These are phyloP conservation scores for Cotesia chilonis DNA, from an alignment of 1,140 invertebrate genomes.

Conservation along the genomic window DNA sequence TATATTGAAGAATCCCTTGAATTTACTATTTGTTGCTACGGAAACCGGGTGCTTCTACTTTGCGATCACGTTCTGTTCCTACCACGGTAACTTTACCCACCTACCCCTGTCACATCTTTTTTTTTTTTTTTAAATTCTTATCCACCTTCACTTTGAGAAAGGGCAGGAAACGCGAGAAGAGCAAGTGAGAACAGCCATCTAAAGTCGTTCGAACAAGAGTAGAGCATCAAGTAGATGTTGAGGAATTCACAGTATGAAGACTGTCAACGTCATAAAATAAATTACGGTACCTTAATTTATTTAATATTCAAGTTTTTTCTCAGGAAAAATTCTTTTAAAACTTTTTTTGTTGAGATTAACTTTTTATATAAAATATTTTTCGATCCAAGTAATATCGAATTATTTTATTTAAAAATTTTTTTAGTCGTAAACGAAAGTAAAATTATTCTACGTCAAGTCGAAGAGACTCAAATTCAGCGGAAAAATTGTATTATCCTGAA, in stretches of 20 bases:
- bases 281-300: neutral
- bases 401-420: too few species aligned
- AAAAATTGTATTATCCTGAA: too few species aligned
- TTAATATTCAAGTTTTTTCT: neutral
- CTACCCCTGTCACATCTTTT: constrained; percentile 8
- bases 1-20: neutral
- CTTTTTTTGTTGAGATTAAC: neutral
- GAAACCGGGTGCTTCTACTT: constrained; percentile 36
- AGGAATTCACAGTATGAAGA: neutral
- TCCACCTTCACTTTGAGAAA: neutral
- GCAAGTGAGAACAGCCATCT: neutral
- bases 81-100: constrained; percentile 31
- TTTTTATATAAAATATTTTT: too few species aligned
- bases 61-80: constrained; percentile 40
- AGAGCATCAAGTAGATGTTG: neutral
- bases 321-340: neutral
- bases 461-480: too few species aligned
- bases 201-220: neutral
- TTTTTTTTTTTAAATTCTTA: constrained; percentile 2
- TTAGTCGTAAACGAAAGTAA: too few species aligned
- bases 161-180: too few species aligned
- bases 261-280: constrained; percentile 10
- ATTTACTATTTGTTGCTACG: constrained; percentile 36
- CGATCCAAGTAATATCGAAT: too few species aligned
- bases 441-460: too few species aligned